phyloP scores from a whole-genome alignment of 2,888 invertebrate genomes.

The Luffia ferchaultella region DNA sequence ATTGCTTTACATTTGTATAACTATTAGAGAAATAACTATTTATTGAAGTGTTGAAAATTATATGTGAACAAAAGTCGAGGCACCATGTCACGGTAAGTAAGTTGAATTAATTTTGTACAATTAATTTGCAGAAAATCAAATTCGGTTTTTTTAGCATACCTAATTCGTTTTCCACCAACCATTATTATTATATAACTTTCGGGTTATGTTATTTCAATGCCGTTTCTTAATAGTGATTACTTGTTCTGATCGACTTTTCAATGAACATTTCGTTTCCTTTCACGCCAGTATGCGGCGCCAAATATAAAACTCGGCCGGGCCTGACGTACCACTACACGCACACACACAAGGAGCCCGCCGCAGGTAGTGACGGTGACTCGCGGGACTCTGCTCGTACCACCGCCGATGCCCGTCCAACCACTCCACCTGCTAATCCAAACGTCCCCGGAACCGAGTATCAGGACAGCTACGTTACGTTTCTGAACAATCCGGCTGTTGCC shows the following conservation, averaged over 20 bases:
- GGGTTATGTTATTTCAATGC: no score
- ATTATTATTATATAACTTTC: no score
- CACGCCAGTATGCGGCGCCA: conserved; percentile 92
- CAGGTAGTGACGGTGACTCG: conserved; percentile 38
- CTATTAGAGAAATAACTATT: no score
- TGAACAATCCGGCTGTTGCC: conserved; percentile 66
- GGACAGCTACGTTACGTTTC: conserved; percentile 74
- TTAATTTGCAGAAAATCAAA: background rate
- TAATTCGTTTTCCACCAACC: no score
- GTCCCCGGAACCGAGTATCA: conserved; percentile 63
- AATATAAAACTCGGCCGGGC: conserved; percentile 96
- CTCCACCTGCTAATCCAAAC: conserved; percentile 23
- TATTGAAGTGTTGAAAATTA: no score
- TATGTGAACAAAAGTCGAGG: no score
- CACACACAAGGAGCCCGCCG: conserved; percentile 75
- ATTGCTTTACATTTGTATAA: no score
- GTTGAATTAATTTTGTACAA: conserved; percentile 16
- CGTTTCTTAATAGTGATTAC: no score
- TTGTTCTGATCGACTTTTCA: no score
- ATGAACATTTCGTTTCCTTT: no score
- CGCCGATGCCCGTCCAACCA: conserved; percentile 25
- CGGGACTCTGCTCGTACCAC: conserved; percentile 35
- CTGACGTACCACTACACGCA: conserved; percentile 96
- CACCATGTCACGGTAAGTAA: conserved; percentile 52
- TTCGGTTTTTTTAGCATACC: no score